Percentiles rank a stretch among this genome's conserved stretches.
Evolutionary conservation across 2,888 invertebrate genomes (phyloP).

Genomic region (Timandra comae): DNA sequence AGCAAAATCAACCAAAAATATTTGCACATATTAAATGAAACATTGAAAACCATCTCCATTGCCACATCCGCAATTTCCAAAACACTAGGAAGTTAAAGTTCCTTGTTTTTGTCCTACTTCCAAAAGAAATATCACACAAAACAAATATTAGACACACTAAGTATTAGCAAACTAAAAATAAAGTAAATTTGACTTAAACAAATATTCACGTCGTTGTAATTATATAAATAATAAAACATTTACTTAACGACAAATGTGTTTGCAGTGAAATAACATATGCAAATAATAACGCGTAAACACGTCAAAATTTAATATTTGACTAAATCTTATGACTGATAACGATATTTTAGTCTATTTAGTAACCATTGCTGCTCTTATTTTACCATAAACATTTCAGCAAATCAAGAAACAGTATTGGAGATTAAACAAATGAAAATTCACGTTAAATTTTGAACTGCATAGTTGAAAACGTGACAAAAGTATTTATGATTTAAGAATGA

Average conservation of each 20-base stretch:
- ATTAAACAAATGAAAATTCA: too few relatives aligned
- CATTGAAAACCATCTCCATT: conserved; percentile 7
- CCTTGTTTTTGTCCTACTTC: conserved; percentile 42
- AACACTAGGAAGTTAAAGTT: conserved; percentile 24
- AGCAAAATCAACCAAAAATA: too few relatives aligned
- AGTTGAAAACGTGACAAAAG: too few relatives aligned
- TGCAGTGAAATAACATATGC: conserved; percentile 53
- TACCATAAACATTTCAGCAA: too few relatives aligned
- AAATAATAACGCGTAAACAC: conserved; percentile 55
- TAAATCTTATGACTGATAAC: conserved; percentile 29
- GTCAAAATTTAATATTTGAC: conserved; percentile 54
- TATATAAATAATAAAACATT: conserved; percentile 64
- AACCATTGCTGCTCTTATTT: conserved; percentile 28
- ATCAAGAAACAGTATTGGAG: too few relatives aligned
- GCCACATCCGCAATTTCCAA: conserved; percentile 12
- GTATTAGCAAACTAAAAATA: conserved; percentile 36
- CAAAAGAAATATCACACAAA: conserved; percentile 36
- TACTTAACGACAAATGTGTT: conserved; percentile 58
- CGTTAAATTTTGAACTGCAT: too few relatives aligned
- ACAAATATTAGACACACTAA: conserved; percentile 35
- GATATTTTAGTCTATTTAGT: conserved; percentile 9
- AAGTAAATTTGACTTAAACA: conserved; percentile 39
- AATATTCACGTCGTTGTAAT: conserved; percentile 54
- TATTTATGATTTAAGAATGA: conserved; percentile 38
- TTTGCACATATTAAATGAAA: neutral